phyloP scores from a whole-genome alignment of 2,113 vertebrate species.

The Corynorhinus townsendii region DNA sequence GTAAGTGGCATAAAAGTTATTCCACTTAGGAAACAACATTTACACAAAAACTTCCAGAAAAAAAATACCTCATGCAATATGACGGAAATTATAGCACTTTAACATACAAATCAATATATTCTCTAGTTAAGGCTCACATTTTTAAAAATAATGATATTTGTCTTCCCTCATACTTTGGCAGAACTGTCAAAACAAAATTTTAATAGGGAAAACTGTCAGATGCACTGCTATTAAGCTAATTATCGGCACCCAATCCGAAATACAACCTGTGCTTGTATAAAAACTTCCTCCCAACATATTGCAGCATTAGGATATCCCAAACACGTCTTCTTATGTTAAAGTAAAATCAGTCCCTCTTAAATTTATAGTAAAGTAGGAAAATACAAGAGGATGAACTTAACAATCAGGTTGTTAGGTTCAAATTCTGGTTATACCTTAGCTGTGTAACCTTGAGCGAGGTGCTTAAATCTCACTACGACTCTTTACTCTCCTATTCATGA shows the following conservation, averaged over 20 bases:
- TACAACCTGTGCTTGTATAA: neutral
- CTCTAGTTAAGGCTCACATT: constrained; percentile 50
- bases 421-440: neutral
- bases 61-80: constrained; percentile 65
- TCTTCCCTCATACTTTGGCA: constrained; percentile 78
- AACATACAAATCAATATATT: constrained; percentile 66
- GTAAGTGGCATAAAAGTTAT: neutral
- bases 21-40: neutral
- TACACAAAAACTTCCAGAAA: constrained; percentile 32
- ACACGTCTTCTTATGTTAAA: neutral
- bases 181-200: constrained; percentile 67
- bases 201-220: constrained; percentile 87
- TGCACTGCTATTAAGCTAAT: constrained; percentile 70
- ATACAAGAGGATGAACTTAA: neutral
- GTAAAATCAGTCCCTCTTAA: constrained; percentile 34
- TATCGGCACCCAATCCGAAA: neutral
- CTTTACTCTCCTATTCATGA: neutral
- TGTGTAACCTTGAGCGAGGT: neutral
- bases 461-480: neutral
- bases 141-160: constrained; percentile 57
- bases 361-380: neutral
- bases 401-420: neutral
- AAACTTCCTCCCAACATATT: neutral
- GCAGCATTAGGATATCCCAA: neutral
- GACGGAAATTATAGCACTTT: constrained; percentile 59